Base-by-base conservation (phyloP, 2,113 vertebrate species). In the Pyrgilauda ruficollis region DNA sequence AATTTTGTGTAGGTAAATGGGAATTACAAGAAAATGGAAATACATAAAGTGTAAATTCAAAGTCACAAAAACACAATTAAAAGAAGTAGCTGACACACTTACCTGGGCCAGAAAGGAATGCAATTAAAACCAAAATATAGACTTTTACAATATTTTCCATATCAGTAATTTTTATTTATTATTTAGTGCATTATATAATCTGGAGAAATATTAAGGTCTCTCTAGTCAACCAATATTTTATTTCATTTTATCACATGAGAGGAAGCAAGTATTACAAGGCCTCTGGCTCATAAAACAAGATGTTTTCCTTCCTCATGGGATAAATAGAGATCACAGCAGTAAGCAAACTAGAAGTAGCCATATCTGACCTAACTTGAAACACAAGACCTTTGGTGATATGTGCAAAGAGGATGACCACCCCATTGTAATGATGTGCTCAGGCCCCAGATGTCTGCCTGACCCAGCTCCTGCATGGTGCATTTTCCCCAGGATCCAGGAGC, bases 11-110 rank as follows among this genome's bases (percentile, higher is more conserved):
- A 93, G 64, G 64, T 81, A 96, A 94, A 75, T 72, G 64, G 21
- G n/a, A 91, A 90, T 90, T 93, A 93, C 50, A 84, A 77, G 64
- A 92, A 94, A 90, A 93, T 68, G 26, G 82, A 93, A 92, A 93
- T 92, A 86, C 44, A 90, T 93, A 81, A 93, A 87, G 95, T 68
- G 89, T 27, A 94, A 95, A 93, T 80, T 87, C 39, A 26, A 85
- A 91, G 67, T 70, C 30, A 63, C 47, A 81, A 84, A 87, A 93
- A 94, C 24, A 67, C 61, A 95, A 88, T 77, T 88, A 90, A 78
- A 93, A 75, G 52, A 74, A 88, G 33, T 21, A 78, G 56, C 31
- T 90, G 73, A 67, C 39, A 75, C 1, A 22, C 31, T 90, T 83
- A 74, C 44, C 44, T 86, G 35, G 27, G 56, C 69, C 72, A 88